Conservation (phyloP, 2,888 invertebrate genomes). For the Diachrysia chrysitis region DNA sequence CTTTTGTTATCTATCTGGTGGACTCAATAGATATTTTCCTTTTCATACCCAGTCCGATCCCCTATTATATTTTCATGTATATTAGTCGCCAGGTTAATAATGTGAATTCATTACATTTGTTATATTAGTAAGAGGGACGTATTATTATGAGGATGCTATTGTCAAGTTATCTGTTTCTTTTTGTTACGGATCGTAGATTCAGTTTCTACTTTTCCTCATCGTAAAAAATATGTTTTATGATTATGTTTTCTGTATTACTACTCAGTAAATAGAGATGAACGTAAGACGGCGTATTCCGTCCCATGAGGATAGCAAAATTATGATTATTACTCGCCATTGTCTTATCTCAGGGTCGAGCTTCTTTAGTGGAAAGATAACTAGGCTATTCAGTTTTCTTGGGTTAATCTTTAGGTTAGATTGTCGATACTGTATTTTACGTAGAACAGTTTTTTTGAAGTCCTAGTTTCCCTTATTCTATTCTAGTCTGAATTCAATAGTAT, state of each 20-base stretch:
- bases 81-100: too few species aligned
- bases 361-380: neutral
- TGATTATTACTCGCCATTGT: neutral
- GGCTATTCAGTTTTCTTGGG: neutral
- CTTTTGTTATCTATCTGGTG: too few species aligned
- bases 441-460: too few species aligned
- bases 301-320: slow-evolving; percentile 1
- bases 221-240: neutral
- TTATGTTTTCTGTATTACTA: slow-evolving; percentile 2
- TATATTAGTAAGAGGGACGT: too few species aligned
- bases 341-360: slow-evolving; percentile 1
- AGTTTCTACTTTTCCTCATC: slow-evolving; percentile 1
- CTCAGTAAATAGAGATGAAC: neutral
- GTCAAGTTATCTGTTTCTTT: neutral
- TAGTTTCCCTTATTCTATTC: too few species aligned
- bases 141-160: too few species aligned
- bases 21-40: too few species aligned
- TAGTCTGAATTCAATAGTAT: too few species aligned
- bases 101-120: too few species aligned
- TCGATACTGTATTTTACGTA: neutral
- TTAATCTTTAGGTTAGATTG: neutral
- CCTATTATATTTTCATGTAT: too few species aligned
- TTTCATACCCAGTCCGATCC: too few species aligned
- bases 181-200: neutral
- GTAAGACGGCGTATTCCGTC: neutral